phyloP scores from a whole-genome alignment of 2,113 vertebrate species.

The Xiphorhynchus elegans region DNA sequence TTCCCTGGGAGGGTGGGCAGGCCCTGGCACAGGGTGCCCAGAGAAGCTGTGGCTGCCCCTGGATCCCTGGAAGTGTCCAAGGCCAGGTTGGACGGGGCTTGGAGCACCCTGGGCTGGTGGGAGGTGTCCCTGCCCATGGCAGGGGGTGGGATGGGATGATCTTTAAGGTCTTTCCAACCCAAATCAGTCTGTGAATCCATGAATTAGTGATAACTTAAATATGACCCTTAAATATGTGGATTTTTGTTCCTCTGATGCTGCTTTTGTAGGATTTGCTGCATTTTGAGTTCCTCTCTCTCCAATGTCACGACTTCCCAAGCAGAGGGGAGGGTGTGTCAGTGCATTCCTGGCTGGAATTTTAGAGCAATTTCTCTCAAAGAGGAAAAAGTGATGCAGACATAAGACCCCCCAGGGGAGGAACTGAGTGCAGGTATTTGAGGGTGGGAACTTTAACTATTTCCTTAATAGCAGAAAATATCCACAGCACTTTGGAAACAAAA shows the following conservation, averaged over 20 bases:
- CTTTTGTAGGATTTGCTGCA: not conserved
- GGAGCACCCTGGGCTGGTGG: not conserved
- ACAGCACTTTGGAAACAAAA: not conserved
- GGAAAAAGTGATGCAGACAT: not conserved
- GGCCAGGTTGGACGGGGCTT: accelerated
- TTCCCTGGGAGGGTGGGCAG: not conserved
- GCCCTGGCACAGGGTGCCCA: not conserved
- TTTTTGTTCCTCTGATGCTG: not conserved
- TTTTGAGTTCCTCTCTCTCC: not conserved
- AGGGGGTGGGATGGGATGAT: not conserved
- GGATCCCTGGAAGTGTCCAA: not conserved
- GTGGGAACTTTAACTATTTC: not conserved
- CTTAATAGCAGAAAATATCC: not conserved
- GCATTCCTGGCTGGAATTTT: not conserved
- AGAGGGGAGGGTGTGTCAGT: not conserved
- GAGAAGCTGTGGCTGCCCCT: not conserved
- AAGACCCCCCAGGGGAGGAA: not conserved
- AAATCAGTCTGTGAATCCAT: not conserved
- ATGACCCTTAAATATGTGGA: not conserved
- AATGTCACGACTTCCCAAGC: accelerated
- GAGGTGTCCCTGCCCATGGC: not conserved
- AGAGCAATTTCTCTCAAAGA: not conserved
- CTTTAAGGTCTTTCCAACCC: not conserved
- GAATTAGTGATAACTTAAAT: not conserved
- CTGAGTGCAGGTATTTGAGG: not conserved